Base-by-base conservation (phyloP, 2,888 invertebrate species). In the Mantis religiosa region DNA sequence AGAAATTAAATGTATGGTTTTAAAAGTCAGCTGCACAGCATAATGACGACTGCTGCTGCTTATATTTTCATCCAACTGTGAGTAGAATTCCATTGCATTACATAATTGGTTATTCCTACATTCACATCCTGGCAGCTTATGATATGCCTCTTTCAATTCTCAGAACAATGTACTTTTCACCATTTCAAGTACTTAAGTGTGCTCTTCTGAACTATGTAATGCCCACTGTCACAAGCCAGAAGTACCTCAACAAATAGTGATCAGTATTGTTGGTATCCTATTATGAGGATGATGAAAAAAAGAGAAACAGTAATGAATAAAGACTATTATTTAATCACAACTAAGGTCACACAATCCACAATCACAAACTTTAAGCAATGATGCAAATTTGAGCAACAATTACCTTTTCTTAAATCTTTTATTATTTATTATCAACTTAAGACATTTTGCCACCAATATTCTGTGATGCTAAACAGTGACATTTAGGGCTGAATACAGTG, bases 401-500 rank as follows among this genome's bases (percentile, higher is more conserved):
- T 14, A 15, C 20, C 54, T 15, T 14, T 54, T 54, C 54, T 15
- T 0, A 71, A 54, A 54, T 54, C 1, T 54, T 15, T 71, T 7
- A 71, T 71, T 41, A 71, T 71, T 41, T 41, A 41, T 12, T 41
- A 41, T 41, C 12, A 41, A 71, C 20, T 27, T n/a, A 85, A 87
- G 82, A 87, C 87, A 87, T 87, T 87, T 82, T 87, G 87, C 87
- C 87, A 87, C 87, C 82, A 34, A 82, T 86, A 20, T 41, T 34
- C 25, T 34, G 34, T 82, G 20, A 82, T 30, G 41, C 47, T 41
- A 85, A 54, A 41, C 28, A 84, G 54, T 86, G 89, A 82, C 84
- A 84, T 28, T 34, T 47, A 89, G 90, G 90, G 90, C 89, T 90
- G 90, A 90, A 90, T 89, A 90, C 87, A 90, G 90, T 90, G 90